These are phyloP conservation scores for Wiebesia pumilae DNA, from an alignment of 1,140 invertebrate species.

Conservation along the genomic window DNA sequence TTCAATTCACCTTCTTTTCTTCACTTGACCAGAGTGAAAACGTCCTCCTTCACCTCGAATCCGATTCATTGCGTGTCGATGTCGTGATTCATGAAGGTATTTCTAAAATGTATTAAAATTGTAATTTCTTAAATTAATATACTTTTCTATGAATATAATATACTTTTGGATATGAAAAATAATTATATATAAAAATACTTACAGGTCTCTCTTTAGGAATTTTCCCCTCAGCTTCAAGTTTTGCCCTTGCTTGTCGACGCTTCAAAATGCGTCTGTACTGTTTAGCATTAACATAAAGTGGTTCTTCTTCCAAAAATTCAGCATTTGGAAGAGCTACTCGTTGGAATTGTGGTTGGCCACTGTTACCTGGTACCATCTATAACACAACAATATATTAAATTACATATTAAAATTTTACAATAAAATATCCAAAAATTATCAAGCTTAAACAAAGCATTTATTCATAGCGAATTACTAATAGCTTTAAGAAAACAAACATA, in stretches of 20 bases:
- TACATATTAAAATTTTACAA: not conserved
- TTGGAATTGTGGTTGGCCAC: slow-evolving; percentile 77
- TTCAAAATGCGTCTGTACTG: slow-evolving; percentile 96
- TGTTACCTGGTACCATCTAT: slow-evolving; percentile 81
- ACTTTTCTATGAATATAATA: not conserved
- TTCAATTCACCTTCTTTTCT: slow-evolving; percentile 76
- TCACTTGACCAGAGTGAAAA: slow-evolving; percentile 89
- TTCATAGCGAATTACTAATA: not conserved
- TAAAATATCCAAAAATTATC: not conserved
- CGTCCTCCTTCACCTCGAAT: slow-evolving; percentile 96
- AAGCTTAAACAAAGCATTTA: not conserved
- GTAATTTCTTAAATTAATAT: not conserved
- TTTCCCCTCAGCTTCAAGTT: slow-evolving; percentile 92
- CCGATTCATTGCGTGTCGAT: slow-evolving; percentile 98
- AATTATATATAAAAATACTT: slow-evolving; percentile 60
- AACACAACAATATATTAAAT: not conserved
- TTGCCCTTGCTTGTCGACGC: slow-evolving; percentile 90
- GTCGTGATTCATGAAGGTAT: slow-evolving; percentile 99
- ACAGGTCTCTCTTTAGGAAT: slow-evolving; percentile 97
- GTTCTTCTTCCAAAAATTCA: slow-evolving; percentile 88
- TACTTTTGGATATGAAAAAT: not conserved
- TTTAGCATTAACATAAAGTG: slow-evolving; percentile 98
- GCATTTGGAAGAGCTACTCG: slow-evolving; percentile 80
- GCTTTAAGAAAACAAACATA: slow-evolving; percentile 30
- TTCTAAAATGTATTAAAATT: slow-evolving; percentile 81